phyloP scores from a whole-genome alignment of 2,797 vertebrate species.

The Acipenser oxyrinchus region DNA sequence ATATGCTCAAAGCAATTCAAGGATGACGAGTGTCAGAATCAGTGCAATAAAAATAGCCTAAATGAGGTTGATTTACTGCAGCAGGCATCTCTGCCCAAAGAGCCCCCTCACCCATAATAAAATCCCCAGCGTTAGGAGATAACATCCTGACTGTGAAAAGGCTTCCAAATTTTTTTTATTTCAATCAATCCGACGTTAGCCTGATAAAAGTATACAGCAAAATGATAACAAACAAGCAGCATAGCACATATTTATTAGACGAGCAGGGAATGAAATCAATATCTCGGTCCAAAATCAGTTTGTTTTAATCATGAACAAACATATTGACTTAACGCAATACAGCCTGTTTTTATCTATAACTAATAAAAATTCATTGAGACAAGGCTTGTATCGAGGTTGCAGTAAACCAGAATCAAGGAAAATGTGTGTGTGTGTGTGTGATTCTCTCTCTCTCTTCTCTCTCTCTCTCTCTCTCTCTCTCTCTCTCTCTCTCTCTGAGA shows the following conservation, averaged over 20 bases:
- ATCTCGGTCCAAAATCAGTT: slow-evolving; percentile 45
- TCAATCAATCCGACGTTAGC: slow-evolving; percentile 31
- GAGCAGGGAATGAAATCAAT: slow-evolving; percentile 42
- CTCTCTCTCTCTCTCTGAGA: slow-evolving; percentile 32
- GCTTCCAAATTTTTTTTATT: slow-evolving; percentile 30
- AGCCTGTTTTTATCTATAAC: slow-evolving; percentile 46
- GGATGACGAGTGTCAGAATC: slow-evolving; percentile 86
- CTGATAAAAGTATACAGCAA: slow-evolving; percentile 27
- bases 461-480: slow-evolving; percentile 27
- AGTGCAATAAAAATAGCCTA: slow-evolving; percentile 85
- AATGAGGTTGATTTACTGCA: slow-evolving; percentile 84
- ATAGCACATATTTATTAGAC: slow-evolving; percentile 37
- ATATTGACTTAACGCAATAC: slow-evolving; percentile 56
- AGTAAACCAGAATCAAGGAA: slow-evolving; percentile 46
- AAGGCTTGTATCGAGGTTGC: slow-evolving; percentile 40
- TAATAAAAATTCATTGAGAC: slow-evolving; percentile 63
- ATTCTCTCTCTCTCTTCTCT: slow-evolving; percentile 15
- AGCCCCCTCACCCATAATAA: slow-evolving; percentile 32
- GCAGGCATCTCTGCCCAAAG: slow-evolving; percentile 56
- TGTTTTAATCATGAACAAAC: slow-evolving; percentile 56
- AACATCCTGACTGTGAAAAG: slow-evolving; percentile 38
- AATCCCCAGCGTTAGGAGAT: slow-evolving; percentile 36
- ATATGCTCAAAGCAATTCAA: slow-evolving; percentile 88
- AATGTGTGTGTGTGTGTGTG: slow-evolving; percentile 35
- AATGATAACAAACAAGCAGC: slow-evolving; percentile 38